These are phyloP conservation scores for Cataglyphis rosenhaueri DNA, from an alignment of 2,888 invertebrate genomes.

Conservation along the genomic window DNA sequence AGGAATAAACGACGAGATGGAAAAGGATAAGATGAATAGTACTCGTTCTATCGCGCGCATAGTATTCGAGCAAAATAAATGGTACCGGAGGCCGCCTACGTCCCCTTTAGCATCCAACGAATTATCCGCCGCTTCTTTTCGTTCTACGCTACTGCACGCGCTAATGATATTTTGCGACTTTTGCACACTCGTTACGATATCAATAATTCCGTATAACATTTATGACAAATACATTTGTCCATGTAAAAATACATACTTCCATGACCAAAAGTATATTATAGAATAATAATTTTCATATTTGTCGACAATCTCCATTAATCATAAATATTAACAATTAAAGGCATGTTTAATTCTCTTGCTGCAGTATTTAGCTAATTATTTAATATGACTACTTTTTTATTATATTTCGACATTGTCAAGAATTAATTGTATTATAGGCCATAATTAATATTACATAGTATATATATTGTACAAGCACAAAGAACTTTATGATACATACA, in stretches of 20 bases:
- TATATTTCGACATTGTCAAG: neutral
- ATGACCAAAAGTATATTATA: neutral
- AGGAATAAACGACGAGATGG: constrained; percentile 63
- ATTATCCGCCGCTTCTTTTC: constrained; percentile 69
- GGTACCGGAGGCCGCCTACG: constrained; percentile 74
- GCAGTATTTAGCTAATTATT: neutral
- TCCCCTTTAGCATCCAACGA: constrained; percentile 72
- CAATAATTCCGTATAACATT: constrained; percentile 40
- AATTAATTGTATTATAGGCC: neutral
- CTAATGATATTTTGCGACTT: constrained; percentile 73
- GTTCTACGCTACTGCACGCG: constrained; percentile 75
- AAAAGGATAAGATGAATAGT: constrained; percentile 74
- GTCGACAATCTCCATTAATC: neutral
- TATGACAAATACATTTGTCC: constrained; percentile 17
- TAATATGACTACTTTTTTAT: neutral
- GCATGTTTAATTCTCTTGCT: neutral
- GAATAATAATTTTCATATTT: neutral
- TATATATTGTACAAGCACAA: neutral
- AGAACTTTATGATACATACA: constrained; percentile 8
- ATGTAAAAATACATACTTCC: neutral
- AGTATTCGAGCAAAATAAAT: constrained; percentile 71
- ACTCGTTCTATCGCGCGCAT: constrained; percentile 72
- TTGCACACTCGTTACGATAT: constrained; percentile 45
- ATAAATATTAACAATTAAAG: neutral
- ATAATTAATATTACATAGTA: neutral